Evolutionary conservation across 1,140 invertebrate genomes (phyloP), one percentile per base, ranked within the genome.

Genomic region (Drosophila willistoni): DNA sequence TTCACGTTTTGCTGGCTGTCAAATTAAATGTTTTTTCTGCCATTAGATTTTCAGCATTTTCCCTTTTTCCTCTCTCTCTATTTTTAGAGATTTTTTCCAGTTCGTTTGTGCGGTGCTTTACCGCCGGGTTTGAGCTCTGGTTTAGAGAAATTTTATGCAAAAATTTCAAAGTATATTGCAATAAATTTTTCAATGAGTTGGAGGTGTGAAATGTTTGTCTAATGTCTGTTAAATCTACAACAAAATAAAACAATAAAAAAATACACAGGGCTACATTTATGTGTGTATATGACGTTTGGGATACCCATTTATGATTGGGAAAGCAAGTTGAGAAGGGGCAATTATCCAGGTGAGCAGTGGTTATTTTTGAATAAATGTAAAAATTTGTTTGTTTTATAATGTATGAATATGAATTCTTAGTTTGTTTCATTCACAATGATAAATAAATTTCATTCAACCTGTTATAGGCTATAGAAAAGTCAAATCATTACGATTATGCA

Each of bases 121-220:
- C 17, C 10, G 44, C 47, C 57, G 63, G 59, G 36, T 39, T 10
- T 12, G 36, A 25, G 22, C 22, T 25, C 36, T 39, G 47, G 59
- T 61, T 51, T 51, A 44, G 51, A 12, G 56, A 70, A 69, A 72
- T 62, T 86, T 77, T 73, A 71, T 73, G 73, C 80, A 82, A 70
- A 70, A 51, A 71, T 41, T 55, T 51, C 3, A 67, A 57, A 47
- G 65, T 79, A 82, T 79, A 79, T 84, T 70, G 65, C 68, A 78
- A 79, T 76, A 79, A 71, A 76, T 69, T 71, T 65, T 66, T 70
- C 77, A 67, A 80, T 87, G 66, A 74, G 70, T 79, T 42, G 33
- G 63, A 77, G 83, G 83, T 83, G 83, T 89, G 79, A 86, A 86
- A 71, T 87, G 68, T 79, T 79, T 79, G 68, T 51, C 22, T 79